Evolutionary conservation across 2,113 vertebrate genomes (phyloP).

Genomic region (Alectura lathami): DNA sequence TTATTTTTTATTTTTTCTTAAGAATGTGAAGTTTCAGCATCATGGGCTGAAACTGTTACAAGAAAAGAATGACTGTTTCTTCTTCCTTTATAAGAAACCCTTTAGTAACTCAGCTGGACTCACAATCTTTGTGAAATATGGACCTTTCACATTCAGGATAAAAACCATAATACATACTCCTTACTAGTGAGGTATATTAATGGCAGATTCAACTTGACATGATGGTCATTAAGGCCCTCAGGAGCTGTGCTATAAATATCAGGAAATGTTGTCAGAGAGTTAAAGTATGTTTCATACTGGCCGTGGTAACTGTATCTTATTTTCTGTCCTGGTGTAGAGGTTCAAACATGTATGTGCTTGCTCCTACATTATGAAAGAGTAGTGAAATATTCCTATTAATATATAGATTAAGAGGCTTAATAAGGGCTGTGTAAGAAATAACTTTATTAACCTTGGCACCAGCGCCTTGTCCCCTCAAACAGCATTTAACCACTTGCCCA

Average conservation of each 20-base stretch:
- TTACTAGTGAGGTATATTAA: conserved; percentile 68
- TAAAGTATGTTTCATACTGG: conserved; percentile 52
- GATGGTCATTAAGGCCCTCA: conserved; percentile 70
- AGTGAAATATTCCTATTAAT: background rate
- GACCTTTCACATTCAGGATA: conserved; percentile 54
- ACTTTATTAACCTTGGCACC: background rate
- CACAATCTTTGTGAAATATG: conserved; percentile 67
- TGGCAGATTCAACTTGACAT: conserved; percentile 69
- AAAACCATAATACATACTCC: conserved; percentile 62
- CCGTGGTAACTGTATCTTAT: background rate
- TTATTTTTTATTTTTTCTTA: background rate
- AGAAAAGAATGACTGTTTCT: background rate
- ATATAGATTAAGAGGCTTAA: background rate
- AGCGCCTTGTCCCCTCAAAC: background rate
- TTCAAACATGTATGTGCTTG: background rate
- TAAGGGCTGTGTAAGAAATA: background rate
- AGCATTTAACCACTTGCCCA: background rate
- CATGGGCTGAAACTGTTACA: background rate
- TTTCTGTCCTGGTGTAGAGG: background rate
- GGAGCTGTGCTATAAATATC: conserved; percentile 72
- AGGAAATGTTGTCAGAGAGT: conserved; percentile 60
- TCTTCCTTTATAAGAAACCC: conserved; percentile 4
- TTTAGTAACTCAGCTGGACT: conserved; percentile 67
- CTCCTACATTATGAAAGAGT: background rate
- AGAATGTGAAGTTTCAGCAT: background rate